Percentiles rank a stretch among this genome's conserved stretches.
Conservation (phyloP, 2,113 vertebrate genomes). For the Campylomormyrus tamandua region DNA sequence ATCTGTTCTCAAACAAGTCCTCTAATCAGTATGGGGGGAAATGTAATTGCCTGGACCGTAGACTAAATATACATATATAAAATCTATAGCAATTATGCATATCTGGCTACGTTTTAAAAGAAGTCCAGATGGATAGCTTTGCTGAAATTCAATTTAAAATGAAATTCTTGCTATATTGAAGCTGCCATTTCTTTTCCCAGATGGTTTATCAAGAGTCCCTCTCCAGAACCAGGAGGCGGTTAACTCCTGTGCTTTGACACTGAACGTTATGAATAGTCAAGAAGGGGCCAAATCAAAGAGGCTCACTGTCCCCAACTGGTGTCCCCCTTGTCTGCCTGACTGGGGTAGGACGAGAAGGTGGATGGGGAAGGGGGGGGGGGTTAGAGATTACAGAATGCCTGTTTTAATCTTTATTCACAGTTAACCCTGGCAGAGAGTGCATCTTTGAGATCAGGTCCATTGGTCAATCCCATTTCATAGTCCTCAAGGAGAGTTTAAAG, state of each 20-base stretch:
- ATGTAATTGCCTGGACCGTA: conserved; percentile 51
- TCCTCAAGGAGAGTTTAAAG: conserved; percentile 69
- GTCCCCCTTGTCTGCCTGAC: conserved; percentile 57
- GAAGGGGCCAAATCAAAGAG: conserved; percentile 55
- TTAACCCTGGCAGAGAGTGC: conserved; percentile 63
- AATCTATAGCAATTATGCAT: conserved; percentile 56
- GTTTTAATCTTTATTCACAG: conserved; percentile 69
- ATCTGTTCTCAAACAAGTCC: conserved; percentile 52
- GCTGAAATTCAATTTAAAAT: conserved; percentile 53
- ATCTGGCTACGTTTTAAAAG: conserved; percentile 52
- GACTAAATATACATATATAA: conserved; percentile 40
- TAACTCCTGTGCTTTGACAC: conserved; percentile 57
- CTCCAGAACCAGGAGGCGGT: conserved; percentile 34
- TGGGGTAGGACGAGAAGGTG: conserved; percentile 40
- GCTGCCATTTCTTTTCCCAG: conserved; percentile 58
- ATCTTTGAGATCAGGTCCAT: conserved; percentile 65
- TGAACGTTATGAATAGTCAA: conserved; percentile 50
- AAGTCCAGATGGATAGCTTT: conserved; percentile 45
- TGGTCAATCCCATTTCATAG: conserved; percentile 68
- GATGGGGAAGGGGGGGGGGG: conserved; percentile 47
- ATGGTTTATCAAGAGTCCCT: conserved; percentile 39
- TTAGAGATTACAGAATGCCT: conserved; percentile 30
- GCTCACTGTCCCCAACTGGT: conserved; percentile 49
- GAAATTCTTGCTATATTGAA: conserved; percentile 66
- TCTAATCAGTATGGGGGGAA: conserved; percentile 52